phyloP scores from a whole-genome alignment of 1,140 invertebrate genomes.

The Helicoverpa zea region DNA sequence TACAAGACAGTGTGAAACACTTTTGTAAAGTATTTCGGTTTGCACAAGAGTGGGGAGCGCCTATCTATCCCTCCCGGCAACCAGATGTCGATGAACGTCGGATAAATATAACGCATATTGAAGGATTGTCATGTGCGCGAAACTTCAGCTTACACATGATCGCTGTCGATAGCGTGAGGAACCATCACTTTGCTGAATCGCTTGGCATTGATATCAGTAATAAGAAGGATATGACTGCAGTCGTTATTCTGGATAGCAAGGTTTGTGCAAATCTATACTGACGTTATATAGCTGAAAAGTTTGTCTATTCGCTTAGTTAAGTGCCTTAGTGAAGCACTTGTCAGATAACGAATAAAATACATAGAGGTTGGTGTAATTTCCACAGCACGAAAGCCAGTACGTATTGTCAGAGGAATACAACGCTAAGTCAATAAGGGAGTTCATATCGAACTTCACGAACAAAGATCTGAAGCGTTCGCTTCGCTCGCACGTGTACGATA shows the following conservation, averaged over 20 bases:
- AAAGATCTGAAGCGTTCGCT: conserved; percentile 87
- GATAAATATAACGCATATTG: conserved; percentile 66
- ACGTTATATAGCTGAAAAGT: too few species aligned
- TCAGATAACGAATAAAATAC: too few species aligned
- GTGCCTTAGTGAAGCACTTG: too few species aligned
- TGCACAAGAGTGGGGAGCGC: conserved; percentile 74
- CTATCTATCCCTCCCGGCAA: conserved; percentile 65
- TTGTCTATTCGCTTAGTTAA: too few species aligned
- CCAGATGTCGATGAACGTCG: conserved; percentile 32
- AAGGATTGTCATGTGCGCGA: conserved; percentile 74
- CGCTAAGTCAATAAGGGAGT: conserved; percentile 87
- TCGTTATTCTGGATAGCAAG: conserved; percentile 91
- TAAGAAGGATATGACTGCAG: conserved; percentile 89
- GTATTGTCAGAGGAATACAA: conserved; percentile 88
- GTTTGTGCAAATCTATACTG: conserved; percentile 80
- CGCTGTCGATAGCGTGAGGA: conserved; percentile 90
- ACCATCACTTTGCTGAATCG: conserved; percentile 91
- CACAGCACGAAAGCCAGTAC: conserved; percentile 90
- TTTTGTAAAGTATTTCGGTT: conserved; percentile 82
- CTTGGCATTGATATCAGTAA: conserved; percentile 90
- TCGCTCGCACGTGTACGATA: conserved; percentile 71
- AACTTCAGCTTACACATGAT: conserved; percentile 91
- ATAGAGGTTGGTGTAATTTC: neutral
- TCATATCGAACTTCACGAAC: conserved; percentile 89
- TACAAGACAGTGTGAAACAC: conserved; percentile 78